Evolutionary conservation across 2,797 vertebrate genomes (phyloP).

Genomic region (Petrocephalus sullivani): DNA sequence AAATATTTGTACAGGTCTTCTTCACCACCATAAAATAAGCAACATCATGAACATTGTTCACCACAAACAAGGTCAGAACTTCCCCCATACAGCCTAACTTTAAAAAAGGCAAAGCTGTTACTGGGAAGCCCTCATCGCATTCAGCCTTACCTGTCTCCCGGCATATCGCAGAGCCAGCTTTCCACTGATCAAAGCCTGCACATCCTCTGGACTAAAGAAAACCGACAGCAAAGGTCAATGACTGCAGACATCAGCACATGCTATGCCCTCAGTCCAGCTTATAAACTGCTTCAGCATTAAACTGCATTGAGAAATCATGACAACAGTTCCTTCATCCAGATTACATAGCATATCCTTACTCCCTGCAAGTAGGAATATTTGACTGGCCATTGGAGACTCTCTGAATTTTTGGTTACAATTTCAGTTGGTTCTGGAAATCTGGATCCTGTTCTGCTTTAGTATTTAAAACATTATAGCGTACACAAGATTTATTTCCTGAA

Average conservation of each 20-base stretch:
- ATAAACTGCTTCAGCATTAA: not conserved
- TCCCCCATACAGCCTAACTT: not conserved
- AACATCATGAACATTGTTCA: not conserved
- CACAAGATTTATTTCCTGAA: not conserved
- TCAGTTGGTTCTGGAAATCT: not conserved
- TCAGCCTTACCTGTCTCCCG: slow-evolving; percentile 80
- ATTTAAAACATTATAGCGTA: not conserved
- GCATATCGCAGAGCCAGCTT: slow-evolving; percentile 91
- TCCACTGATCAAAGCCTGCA: slow-evolving; percentile 87
- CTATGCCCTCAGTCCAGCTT: not conserved
- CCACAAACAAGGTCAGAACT: not conserved
- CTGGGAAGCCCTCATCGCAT: not conserved
- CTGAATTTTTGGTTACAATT: not conserved
- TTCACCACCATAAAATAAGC: not conserved
- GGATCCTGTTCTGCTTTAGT: not conserved
- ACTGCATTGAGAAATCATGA: not conserved
- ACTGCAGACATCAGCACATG: not conserved
- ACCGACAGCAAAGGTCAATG: not conserved
- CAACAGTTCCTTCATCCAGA: not conserved
- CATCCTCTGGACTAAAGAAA: slow-evolving; percentile 83
- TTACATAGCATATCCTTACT: not conserved
- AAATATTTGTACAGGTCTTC: not conserved
- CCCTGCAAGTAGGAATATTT: not conserved
- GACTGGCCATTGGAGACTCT: not conserved
- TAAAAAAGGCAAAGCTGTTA: not conserved